Evolutionary conservation across 2,888 invertebrate species (phyloP).

Genomic region (Notodonta ziczac): DNA sequence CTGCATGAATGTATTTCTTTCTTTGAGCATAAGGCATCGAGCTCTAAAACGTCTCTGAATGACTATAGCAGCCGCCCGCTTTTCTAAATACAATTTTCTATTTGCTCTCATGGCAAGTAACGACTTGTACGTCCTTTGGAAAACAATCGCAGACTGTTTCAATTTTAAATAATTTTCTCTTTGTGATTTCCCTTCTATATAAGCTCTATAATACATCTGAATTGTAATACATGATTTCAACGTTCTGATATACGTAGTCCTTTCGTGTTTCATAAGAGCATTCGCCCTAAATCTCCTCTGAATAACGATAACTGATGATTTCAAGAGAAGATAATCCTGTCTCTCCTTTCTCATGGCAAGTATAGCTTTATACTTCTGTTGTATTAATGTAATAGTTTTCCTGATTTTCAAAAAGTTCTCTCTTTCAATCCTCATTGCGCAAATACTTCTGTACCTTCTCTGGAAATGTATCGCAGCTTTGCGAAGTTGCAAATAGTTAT

Average conservation of each 20-base stretch:
- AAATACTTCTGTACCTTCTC: constrained; percentile 58
- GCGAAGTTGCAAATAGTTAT: constrained; percentile 63
- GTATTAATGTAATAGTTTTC: constrained; percentile 53
- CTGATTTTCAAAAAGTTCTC: constrained; percentile 58
- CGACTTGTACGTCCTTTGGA: constrained; percentile 66
- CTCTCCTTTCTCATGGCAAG: constrained; percentile 58
- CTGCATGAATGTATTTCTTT: constrained; percentile 58
- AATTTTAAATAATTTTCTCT: constrained; percentile 56
- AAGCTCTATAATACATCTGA: constrained; percentile 69
- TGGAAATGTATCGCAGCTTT: constrained; percentile 70
- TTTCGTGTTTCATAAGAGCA: constrained; percentile 57
- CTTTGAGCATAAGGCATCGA: constrained; percentile 55
- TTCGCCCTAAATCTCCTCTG: constrained; percentile 68
- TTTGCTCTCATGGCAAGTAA: constrained; percentile 54
- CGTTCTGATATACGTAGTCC: constrained; percentile 58
- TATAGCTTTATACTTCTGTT: constrained; percentile 67
- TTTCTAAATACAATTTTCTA: constrained; percentile 49
- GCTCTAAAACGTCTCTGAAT: constrained; percentile 72
- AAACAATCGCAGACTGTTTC: constrained; percentile 44
- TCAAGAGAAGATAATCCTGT: constrained; percentile 48
- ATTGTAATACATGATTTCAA: constrained; percentile 63
- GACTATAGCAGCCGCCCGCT: constrained; percentile 39
- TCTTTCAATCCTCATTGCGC: constrained; percentile 61
- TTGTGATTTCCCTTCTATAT: constrained; percentile 47
- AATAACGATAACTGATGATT: constrained; percentile 42